Conservation (phyloP, 2,888 invertebrate species). For the Parnassius apollo region DNA sequence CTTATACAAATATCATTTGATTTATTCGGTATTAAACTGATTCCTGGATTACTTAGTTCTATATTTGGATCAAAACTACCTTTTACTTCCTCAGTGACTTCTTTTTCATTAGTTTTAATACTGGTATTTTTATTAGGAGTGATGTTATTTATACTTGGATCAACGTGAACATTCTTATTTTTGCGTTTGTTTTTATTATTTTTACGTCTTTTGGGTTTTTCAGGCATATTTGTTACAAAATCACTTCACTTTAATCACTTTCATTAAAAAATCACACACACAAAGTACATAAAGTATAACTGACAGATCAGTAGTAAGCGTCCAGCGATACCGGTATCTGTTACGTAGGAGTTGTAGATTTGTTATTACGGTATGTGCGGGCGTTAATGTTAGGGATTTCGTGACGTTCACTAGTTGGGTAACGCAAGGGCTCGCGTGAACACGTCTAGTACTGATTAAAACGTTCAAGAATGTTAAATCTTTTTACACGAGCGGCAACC, state of each 20-base stretch:
- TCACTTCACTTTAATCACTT: conserved; percentile 65
- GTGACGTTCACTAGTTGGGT: conserved; percentile 45
- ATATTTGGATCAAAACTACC: conserved; percentile 11
- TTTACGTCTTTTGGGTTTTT: conserved; percentile 67
- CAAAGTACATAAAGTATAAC: conserved; percentile 49
- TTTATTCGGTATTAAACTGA: conserved; percentile 16
- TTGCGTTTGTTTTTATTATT: conserved; percentile 74
- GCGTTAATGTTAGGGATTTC: conserved; percentile 51
- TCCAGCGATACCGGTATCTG: conserved; percentile 55
- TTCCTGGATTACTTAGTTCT: conserved; percentile 15
- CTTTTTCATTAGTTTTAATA: conserved; percentile 23
- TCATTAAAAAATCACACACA: conserved; percentile 58
- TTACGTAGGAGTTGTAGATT: conserved; percentile 62
- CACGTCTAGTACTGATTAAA: conserved; percentile 48
- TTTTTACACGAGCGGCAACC: conserved; percentile 69
- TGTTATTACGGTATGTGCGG: conserved; percentile 42
- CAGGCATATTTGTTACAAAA: conserved; percentile 66
- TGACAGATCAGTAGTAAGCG: conserved; percentile 49
- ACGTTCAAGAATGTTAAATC: conserved; percentile 56
- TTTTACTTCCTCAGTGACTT: conserved; percentile 25
- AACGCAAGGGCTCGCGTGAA: conserved; percentile 53
- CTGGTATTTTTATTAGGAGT: conserved; percentile 44
- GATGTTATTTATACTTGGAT: conserved; percentile 46
- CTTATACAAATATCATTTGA: background rate
- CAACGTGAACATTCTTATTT: conserved; percentile 59